Conservation (phyloP, 1,140 invertebrate species). For the Heterodera carotae region DNA sequence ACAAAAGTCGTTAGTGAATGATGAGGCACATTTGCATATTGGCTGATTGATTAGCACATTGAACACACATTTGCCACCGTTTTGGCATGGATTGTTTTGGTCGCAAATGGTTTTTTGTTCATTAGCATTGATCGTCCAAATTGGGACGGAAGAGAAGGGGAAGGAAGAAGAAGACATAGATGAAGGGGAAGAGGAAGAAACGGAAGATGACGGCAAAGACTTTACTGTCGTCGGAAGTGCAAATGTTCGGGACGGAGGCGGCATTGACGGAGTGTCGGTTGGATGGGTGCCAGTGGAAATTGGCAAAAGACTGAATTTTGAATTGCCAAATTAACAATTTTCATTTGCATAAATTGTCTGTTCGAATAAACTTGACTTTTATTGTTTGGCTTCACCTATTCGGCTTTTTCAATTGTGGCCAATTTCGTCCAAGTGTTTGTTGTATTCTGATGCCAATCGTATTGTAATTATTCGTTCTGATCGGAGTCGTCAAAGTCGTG, state of each 20-base stretch:
- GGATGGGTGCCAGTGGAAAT: not conserved
- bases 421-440: not conserved
- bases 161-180: not conserved
- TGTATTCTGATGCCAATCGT: not conserved
- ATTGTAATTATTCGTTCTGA: not conserved
- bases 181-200: not conserved
- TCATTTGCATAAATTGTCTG: no score
- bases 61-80: slow-evolving; percentile 40
- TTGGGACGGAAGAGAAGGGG: not conserved
- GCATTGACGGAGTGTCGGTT: not conserved
- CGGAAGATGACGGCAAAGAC: not conserved
- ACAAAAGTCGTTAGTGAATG: slow-evolving; percentile 41
- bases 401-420: not conserved
- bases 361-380: no score
- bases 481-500: not conserved
- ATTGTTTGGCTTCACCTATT: not conserved
- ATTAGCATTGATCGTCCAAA: not conserved
- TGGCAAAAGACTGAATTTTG: not conserved
- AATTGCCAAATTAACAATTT: no score
- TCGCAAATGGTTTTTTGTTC: slow-evolving; percentile 12
- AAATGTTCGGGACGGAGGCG: not conserved
- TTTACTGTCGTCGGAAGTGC: not conserved
- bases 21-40: slow-evolving; percentile 36
- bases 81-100: slow-evolving; percentile 37
- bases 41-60: slow-evolving; percentile 25